phyloP scores from a whole-genome alignment of 2,113 vertebrate species.

The Hystrix cristata region DNA sequence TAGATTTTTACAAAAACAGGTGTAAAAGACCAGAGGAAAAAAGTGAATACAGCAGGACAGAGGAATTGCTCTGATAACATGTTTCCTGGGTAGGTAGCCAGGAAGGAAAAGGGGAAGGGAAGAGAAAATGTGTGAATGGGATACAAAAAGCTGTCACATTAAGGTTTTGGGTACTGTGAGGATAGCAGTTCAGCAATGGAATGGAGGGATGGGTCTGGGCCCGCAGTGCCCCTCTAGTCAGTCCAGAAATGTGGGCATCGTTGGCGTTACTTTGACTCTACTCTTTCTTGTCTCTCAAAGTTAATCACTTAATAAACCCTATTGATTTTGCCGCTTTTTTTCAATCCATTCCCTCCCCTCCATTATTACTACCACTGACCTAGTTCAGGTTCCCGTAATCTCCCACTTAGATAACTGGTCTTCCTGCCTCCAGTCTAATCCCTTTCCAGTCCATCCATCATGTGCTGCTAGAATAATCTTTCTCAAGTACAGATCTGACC shows the following conservation, averaged over 20 bases:
- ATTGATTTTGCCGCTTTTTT: background rate
- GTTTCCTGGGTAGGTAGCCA: background rate
- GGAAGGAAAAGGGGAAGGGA: background rate
- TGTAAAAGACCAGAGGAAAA: background rate
- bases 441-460: conserved; percentile 59
- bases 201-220: background rate
- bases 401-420: conserved; percentile 63
- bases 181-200: background rate
- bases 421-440: conserved; percentile 62
- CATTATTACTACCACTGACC: conserved; percentile 54
- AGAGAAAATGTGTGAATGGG: background rate
- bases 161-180: background rate
- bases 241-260: background rate
- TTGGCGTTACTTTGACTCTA: background rate
- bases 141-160: background rate
- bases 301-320: background rate
- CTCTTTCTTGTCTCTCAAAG: background rate
- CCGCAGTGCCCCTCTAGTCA: background rate
- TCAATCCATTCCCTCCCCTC: conserved; percentile 21
- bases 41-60: background rate
- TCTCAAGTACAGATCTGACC: conserved; percentile 19
- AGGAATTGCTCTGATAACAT: conserved; percentile 22
- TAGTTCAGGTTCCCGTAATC: conserved; percentile 65
- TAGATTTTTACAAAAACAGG: conserved; percentile 21
- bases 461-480: conserved; percentile 59